These are phyloP conservation scores for Papilio protenor DNA, from an alignment of 2,888 invertebrate genomes.

Conservation along the genomic window DNA sequence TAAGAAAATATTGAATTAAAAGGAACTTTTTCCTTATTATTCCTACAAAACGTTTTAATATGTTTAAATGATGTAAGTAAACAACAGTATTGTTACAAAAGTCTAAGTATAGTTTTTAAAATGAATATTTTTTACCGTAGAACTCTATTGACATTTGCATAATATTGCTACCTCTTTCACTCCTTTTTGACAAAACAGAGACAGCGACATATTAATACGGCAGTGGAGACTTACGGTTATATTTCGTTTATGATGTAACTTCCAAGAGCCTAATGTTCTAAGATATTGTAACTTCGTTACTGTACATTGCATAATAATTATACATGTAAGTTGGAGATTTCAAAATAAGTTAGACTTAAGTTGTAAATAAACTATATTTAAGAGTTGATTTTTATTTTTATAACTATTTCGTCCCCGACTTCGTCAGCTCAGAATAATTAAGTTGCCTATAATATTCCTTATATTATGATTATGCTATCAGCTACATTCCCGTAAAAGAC, in stretches of 20 bases:
- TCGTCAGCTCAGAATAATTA: too few species aligned
- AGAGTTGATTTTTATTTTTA: conserved; percentile 27
- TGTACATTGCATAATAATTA: conserved; percentile 52
- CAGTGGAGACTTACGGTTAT: background rate
- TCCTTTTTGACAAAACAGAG: background rate
- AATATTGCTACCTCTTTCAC: background rate
- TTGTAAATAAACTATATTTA: conserved; percentile 58
- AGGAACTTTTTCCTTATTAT: background rate
- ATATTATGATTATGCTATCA: too few species aligned
- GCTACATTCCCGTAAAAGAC: too few species aligned
- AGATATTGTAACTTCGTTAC: conserved; percentile 19
- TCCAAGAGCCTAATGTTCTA: conserved; percentile 1
- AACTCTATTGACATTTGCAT: background rate
- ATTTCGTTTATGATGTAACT: background rate
- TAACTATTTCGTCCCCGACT: background rate
- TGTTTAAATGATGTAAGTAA: background rate
- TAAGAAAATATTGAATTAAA: background rate
- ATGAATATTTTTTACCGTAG: background rate
- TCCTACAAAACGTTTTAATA: background rate
- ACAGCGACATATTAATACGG: too few species aligned
- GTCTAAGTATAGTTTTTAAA: background rate
- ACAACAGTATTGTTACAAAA: conserved; percentile 16
- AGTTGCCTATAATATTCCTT: too few species aligned
- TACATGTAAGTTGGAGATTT: conserved; percentile 26
- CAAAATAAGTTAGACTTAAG: conserved; percentile 52